A percentile compares a stretch with the other conserved stretches of the same genome.
These are phyloP conservation scores for Zaprionus camerounensis DNA, from an alignment of 1,140 invertebrate genomes.

Conservation along the genomic window DNA sequence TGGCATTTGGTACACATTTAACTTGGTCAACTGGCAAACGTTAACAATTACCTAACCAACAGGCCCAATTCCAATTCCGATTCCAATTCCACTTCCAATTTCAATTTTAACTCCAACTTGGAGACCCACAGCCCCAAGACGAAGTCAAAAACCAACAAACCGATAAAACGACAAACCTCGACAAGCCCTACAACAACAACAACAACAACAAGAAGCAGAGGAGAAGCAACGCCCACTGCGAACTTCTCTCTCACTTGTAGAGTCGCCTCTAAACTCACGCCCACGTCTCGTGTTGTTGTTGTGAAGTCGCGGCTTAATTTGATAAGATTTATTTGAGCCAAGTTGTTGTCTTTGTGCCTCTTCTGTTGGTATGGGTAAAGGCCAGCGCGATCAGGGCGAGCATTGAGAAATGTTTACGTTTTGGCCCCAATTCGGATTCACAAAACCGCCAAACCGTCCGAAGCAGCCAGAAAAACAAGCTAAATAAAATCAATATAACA, in stretches of 20 bases:
- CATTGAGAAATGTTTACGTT: constrained; percentile 68
- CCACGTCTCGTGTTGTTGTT: constrained; percentile 50
- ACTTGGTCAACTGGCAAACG: constrained; percentile 66
- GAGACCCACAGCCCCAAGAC: background rate
- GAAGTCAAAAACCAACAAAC: constrained; percentile 15
- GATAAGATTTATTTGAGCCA: constrained; percentile 75
- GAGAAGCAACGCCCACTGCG: constrained; percentile 22
- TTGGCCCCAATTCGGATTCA: constrained; percentile 49
- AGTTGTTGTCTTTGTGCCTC: constrained; percentile 23
- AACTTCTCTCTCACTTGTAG: constrained; percentile 32
- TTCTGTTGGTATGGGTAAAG: constrained; percentile 43
- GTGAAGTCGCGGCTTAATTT: constrained; percentile 66
- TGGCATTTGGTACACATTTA: constrained; percentile 59
- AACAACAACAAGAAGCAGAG: background rate
- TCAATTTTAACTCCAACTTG: constrained; percentile 13
- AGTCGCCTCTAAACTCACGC: constrained; percentile 66
- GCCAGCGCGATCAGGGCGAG: constrained; percentile 57
- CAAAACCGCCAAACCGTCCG: constrained; percentile 13
- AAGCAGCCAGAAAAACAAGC: background rate
- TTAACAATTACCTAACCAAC: constrained; percentile 72
- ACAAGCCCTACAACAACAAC: constrained; percentile 58
- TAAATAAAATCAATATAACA: constrained; percentile 54
- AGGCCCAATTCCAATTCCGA: constrained; percentile 45
- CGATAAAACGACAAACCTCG: constrained; percentile 55
- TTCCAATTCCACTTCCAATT: constrained; percentile 14